Evolutionary conservation across 2,113 vertebrate genomes (phyloP).

Genomic region (Amphiprion percula): DNA sequence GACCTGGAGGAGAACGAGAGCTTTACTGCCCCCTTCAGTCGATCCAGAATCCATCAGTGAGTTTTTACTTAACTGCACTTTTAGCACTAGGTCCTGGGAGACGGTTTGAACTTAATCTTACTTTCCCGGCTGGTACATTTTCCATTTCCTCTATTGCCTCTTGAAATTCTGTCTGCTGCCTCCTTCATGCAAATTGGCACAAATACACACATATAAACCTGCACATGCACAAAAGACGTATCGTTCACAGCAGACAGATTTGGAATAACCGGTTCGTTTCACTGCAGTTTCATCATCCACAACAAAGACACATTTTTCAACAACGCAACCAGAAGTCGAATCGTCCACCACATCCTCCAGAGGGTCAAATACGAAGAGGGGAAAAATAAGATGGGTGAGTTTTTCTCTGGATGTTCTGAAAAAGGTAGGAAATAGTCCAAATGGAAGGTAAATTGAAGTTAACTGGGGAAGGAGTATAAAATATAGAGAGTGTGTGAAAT

Average conservation of each 20-base stretch:
- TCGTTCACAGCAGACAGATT: not conserved
- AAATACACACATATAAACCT: not conserved
- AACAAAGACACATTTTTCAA: conserved; percentile 98
- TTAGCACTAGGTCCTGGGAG: not conserved
- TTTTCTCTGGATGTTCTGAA: not conserved
- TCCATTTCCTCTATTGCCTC: conserved; percentile 13
- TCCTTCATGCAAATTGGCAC: not conserved
- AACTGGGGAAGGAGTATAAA: not conserved
- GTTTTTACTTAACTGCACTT: conserved; percentile 61
- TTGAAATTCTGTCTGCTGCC: not conserved
- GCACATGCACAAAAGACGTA: not conserved
- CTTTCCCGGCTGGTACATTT: not conserved
- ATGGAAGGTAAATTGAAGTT: not conserved
- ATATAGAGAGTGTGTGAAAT: too few species aligned
- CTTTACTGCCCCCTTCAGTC: conserved; percentile 96
- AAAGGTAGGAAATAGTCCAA: not conserved
- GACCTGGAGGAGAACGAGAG: conserved; percentile 97
- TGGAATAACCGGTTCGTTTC: conserved; percentile 55
- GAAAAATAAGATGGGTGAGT: conserved; percentile 95
- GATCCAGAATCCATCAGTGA: conserved; percentile 96
- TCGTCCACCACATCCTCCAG: conserved; percentile 95
- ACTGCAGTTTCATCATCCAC: conserved; percentile 94
- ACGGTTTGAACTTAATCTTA: not conserved
- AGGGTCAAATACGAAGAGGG: conserved; percentile 96
- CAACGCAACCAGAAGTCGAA: conserved; percentile 94